Conservation (phyloP, 2,888 invertebrate genomes). For the Pogonocherus hispidulus region DNA sequence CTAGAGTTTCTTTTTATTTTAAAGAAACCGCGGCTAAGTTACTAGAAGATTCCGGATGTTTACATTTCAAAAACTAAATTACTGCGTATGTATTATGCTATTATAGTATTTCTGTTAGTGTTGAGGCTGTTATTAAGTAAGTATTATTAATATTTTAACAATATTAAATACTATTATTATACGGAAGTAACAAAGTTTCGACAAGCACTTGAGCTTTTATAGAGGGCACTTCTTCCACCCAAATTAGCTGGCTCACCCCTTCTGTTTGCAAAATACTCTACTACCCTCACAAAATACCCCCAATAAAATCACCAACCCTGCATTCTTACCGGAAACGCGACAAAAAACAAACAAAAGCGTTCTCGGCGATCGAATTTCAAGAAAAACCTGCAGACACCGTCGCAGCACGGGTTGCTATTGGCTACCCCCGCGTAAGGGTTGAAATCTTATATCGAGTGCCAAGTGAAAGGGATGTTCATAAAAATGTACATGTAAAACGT, state of each 20-base stretch:
- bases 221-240: constrained; percentile 3
- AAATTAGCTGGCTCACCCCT: not conserved
- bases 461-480: constrained; percentile 64
- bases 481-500: constrained; percentile 68
- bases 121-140: too few relatives aligned
- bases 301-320: constrained; percentile 42
- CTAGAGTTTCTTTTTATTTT: too few relatives aligned
- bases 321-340: constrained; percentile 49
- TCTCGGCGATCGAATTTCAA: constrained; percentile 59
- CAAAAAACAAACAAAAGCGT: constrained; percentile 55
- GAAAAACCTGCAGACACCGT: constrained; percentile 55
- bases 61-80: too few relatives aligned
- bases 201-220: not conserved
- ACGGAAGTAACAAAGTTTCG: not conserved
- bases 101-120: too few relatives aligned
- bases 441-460: constrained; percentile 63
- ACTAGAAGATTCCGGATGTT: too few relatives aligned
- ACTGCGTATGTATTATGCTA: too few relatives aligned
- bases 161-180: too few relatives aligned
- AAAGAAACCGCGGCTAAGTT: too few relatives aligned
- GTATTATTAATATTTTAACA: too few relatives aligned
- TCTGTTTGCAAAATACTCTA: constrained; percentile 42
- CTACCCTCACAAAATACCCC: constrained; percentile 36
- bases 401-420: constrained; percentile 65
- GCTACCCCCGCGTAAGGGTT: constrained; percentile 64